Evolutionary conservation across 2,113 vertebrate species (phyloP), one percentile per base, ranked within the genome.

Genomic region (Okapia johnstoni): DNA sequence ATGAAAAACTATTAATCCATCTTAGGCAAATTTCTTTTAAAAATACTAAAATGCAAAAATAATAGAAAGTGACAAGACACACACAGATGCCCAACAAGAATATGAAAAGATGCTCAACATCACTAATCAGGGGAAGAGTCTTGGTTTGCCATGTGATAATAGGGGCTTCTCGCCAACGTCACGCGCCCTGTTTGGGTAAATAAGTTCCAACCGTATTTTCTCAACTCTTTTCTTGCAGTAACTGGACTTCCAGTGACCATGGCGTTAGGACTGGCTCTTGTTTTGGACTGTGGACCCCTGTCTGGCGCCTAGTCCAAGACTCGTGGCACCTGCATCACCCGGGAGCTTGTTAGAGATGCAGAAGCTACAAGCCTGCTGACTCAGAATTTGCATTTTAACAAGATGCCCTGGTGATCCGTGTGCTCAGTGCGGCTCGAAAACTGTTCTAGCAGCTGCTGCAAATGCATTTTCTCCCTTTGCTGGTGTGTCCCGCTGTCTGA

Each of bases 371-470:
- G 40, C 17, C 43, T 14, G 46, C 16, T 12, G 28, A 40, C 3
- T 46, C 10, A 13, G 60, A 83, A 26, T 54, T 52, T 92, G 85
- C 13, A 26, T 87, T n/a, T 93, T 80, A 30, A 50, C 28, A 3
- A 25, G 86, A 48, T 40, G 16, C 57, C 25, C 33, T 13, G n/a
- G 88, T 48, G 40, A 79, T 13, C 36, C 0, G 0, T 2, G 55
- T 9, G 79, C 40, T 6, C 36, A 0, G 2, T 4, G 6, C 1
- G 0, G 8, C 16, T n/a, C 7, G 46, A 61, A 83, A 57, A 26
- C 23, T 5, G 26, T 23, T 46, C 3, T 3, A 33, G 28, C 40
- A 10, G 0, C 3, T 28, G 7, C 73, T 55, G 54, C 25, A 46
- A 21, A 73, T 0, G 3, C 0, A 1, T 43, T 90, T 85, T 52